Conservation (phyloP, 2,888 invertebrate genomes). For the Pristionchus exspectatus region DNA sequence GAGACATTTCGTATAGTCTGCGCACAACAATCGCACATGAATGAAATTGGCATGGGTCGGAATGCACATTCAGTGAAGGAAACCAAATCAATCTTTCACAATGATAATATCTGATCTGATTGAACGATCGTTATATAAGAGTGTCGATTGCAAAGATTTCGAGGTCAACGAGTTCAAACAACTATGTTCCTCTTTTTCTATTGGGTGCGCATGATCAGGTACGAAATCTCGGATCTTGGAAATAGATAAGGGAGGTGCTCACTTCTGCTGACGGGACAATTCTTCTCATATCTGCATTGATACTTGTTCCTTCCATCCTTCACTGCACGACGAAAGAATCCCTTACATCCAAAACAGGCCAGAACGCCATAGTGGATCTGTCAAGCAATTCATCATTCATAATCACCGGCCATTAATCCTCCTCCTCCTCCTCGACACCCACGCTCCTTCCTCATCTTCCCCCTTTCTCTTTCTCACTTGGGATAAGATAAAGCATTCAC, state of each 20-base stretch:
- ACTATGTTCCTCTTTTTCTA: background rate
- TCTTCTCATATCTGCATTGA: conserved; percentile 73
- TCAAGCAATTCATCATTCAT: conserved; percentile 37
- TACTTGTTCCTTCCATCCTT: conserved; percentile 77
- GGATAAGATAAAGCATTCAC: background rate
- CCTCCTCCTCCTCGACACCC: background rate
- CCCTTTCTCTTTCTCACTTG: background rate
- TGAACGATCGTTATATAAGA: background rate
- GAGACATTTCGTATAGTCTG: background rate
- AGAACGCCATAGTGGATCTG: conserved; percentile 74
- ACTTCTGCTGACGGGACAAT: conserved; percentile 74
- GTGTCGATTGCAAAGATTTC: background rate
- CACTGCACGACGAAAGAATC: conserved; percentile 75
- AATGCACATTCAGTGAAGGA: background rate
- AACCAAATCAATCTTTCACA: background rate
- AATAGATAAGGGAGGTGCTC: conserved; percentile 35
- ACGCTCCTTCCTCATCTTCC: background rate
- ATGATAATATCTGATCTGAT: background rate
- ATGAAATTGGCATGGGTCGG: background rate
- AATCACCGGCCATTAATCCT: background rate
- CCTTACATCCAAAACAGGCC: conserved; percentile 75
- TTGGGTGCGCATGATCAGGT: background rate
- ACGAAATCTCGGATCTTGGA: background rate
- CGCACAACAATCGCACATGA: background rate
- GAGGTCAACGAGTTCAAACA: background rate